Conservation (phyloP, 2,113 vertebrate species). For the Lycocorax pyrrhopterus region DNA sequence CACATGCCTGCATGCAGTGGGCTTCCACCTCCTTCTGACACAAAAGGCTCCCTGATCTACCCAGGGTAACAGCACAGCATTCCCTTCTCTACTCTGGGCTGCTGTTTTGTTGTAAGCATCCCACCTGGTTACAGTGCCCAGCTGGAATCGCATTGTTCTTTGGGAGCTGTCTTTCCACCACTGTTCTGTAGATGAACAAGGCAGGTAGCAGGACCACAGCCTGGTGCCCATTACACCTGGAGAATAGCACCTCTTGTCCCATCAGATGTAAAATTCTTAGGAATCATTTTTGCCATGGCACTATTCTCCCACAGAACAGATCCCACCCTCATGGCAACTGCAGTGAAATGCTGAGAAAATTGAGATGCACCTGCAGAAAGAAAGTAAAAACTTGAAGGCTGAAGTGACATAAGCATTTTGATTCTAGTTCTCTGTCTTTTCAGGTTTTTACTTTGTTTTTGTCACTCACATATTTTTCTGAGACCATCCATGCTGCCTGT, state of each 20-base stretch:
- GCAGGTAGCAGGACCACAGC: background rate
- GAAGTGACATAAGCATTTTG: background rate
- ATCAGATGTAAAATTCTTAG: background rate
- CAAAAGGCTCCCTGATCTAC: background rate
- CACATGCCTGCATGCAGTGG: fast-evolving
- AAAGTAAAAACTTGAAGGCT: background rate
- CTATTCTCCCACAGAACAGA: background rate
- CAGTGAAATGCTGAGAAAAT: background rate
- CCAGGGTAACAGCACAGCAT: background rate
- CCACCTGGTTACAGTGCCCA: background rate
- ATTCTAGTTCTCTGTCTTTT: background rate
- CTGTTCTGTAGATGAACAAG: background rate
- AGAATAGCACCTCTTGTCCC: background rate
- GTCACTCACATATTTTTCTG: background rate
- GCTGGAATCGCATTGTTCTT: background rate
- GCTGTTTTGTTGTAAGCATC: background rate
- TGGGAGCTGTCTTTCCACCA: background rate
- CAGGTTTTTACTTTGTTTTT: background rate
- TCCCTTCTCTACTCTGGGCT: background rate
- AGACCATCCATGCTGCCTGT: background rate
- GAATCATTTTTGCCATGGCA: background rate
- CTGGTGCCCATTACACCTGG: background rate
- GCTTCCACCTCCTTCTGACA: background rate
- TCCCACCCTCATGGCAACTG: background rate
- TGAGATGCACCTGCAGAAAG: background rate